phyloP scores from a whole-genome alignment of 2,113 vertebrate species.

The Sceloporus undulatus region DNA sequence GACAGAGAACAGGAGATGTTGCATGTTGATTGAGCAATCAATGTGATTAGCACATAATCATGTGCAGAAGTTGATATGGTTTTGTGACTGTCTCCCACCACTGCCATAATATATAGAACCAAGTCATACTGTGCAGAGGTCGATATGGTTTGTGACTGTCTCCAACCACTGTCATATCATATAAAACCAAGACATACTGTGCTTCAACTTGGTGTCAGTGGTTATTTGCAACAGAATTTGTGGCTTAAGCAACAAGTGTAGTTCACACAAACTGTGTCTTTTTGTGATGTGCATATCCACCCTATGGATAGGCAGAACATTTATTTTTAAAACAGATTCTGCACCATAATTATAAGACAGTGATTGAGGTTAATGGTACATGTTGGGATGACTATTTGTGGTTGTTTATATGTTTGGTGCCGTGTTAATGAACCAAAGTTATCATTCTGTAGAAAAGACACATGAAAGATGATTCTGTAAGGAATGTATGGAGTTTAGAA shows the following conservation, averaged over 20 bases:
- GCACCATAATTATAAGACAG: not conserved
- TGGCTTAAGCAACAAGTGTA: too few species aligned
- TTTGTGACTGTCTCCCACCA: not conserved
- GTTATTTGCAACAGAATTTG: too few species aligned
- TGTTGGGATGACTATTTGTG: not conserved
- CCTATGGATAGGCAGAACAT: not conserved
- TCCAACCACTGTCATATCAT: not conserved
- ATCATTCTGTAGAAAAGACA: not conserved
- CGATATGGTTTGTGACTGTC: not conserved
- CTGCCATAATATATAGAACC: not conserved
- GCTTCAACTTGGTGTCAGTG: too few species aligned
- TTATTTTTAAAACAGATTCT: not conserved
- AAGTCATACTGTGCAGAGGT: not conserved
- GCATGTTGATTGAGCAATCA: not conserved
- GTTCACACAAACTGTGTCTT: not conserved
- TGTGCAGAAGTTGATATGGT: not conserved
- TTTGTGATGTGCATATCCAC: not conserved
- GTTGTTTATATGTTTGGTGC: not conserved
- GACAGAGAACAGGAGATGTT: not conserved
- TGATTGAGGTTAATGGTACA: not conserved
- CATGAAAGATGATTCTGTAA: not conserved
- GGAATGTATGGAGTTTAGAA: not conserved
- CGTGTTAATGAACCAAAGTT: not conserved
- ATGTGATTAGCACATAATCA: not conserved
- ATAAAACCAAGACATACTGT: not conserved